Percentiles rank a stretch among this genome's conserved stretches.
Conservation (phyloP, 2,797 vertebrate species). For the Hylomyscus alleni region DNA sequence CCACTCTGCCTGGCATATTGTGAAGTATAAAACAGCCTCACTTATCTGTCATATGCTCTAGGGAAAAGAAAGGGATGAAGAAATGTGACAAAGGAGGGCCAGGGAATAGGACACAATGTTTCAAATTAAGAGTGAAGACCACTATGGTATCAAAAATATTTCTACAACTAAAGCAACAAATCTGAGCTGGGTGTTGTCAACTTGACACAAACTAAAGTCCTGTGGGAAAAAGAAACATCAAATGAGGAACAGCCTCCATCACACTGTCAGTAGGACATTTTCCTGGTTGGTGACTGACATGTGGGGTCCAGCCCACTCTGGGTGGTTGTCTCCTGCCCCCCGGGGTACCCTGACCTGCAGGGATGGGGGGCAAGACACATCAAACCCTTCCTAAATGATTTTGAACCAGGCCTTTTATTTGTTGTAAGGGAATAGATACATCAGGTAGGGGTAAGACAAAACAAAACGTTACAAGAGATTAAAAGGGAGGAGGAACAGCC, state of each 20-base stretch:
- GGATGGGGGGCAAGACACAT: too few relatives aligned
- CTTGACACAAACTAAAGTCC: not conserved
- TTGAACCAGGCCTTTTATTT: too few relatives aligned
- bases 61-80: slow-evolving; percentile 30
- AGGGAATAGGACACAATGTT: slow-evolving; percentile 38
- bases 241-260: too few relatives aligned
- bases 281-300: not conserved
- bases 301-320: not conserved
- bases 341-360: too few relatives aligned
- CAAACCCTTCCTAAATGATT: too few relatives aligned
- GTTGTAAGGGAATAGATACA: too few relatives aligned
- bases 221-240: not conserved
- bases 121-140: slow-evolving; percentile 2
- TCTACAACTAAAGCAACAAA: not conserved
- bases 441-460: too few relatives aligned
- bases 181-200: not conserved
- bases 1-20: not conserved
- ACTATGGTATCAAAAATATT: slow-evolving; percentile 52
- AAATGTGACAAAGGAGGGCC: slow-evolving; percentile 18
- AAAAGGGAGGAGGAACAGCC: too few relatives aligned
- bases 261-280: not conserved
- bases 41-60: slow-evolving; percentile 51
- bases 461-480: too few relatives aligned
- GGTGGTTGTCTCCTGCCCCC: too few relatives aligned
- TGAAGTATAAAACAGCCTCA: not conserved